Evolutionary conservation across 2,797 vertebrate genomes (phyloP).

Genomic region (Falco berigora): DNA sequence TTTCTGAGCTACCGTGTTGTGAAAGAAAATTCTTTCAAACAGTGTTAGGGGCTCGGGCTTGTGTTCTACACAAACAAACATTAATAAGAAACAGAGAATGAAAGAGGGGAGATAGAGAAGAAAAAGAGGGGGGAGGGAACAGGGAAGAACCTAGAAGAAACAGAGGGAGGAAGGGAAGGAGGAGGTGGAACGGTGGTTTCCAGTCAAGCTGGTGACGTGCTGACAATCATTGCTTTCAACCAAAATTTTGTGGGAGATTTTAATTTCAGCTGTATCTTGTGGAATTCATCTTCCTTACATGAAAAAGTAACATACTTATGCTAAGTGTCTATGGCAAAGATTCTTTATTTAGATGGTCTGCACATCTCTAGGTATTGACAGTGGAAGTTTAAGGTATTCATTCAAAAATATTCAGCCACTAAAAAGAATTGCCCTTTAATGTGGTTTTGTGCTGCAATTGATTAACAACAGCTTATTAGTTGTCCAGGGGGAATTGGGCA

Average conservation of each 20-base stretch:
- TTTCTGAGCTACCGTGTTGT: neutral
- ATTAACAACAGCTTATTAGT: neutral
- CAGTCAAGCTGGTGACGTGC: neutral
- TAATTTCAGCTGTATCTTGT: neutral
- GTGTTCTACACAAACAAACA: neutral
- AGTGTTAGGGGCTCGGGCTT: neutral
- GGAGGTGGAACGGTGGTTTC: neutral
- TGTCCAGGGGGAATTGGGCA: neutral
- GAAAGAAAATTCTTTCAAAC: neutral
- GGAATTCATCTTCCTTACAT: neutral
- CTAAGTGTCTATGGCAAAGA: neutral
- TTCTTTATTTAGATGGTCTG: neutral
- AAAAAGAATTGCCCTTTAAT: neutral
- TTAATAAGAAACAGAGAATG: neutral
- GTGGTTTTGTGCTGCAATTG: neutral
- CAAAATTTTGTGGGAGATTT: neutral
- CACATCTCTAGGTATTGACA: neutral
- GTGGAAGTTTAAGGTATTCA: neutral
- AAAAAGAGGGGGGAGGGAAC: fast-evolving
- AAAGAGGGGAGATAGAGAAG: fast-evolving
- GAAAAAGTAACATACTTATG: neutral
- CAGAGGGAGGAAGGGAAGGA: neutral
- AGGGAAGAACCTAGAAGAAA: neutral
- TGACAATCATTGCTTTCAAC: neutral
- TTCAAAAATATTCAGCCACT: neutral